phyloP scores from a whole-genome alignment of 1,140 invertebrate genomes.

The Sinella curviseta region DNA sequence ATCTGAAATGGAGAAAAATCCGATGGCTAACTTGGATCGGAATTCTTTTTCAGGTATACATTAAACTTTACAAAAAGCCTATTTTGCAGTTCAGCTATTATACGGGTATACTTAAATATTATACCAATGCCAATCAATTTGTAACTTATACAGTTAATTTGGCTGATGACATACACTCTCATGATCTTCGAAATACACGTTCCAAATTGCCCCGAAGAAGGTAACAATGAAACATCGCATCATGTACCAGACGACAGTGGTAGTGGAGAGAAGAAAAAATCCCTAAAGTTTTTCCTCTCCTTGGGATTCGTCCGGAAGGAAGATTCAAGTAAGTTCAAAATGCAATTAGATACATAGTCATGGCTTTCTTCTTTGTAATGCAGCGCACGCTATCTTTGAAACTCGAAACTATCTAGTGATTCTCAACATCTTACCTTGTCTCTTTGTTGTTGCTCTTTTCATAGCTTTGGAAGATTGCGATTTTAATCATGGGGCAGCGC shows the following conservation, averaged over 20 bases:
- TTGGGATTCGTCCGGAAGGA: constrained; percentile 21
- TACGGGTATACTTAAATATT: constrained; percentile 4
- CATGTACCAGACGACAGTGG: not conserved
- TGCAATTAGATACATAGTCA: too few species aligned
- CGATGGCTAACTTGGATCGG: constrained; percentile 30
- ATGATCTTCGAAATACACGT: constrained; percentile 34
- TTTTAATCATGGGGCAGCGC: constrained; percentile 26
- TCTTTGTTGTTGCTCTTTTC: not conserved
- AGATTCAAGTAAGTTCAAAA: constrained; percentile 18
- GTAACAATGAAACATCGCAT: not conserved
- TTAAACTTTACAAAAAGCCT: not conserved
- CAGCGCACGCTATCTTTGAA: not conserved
- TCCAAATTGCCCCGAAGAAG: constrained; percentile 29
- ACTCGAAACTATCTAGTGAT: not conserved
- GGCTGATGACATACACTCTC: constrained; percentile 28
- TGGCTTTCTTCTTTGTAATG: too few species aligned
- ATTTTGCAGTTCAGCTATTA: not conserved
- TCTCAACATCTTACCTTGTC: too few species aligned
- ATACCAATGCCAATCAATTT: not conserved
- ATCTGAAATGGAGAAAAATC: constrained; percentile 36
- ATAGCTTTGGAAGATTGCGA: constrained; percentile 21
- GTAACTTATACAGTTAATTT: constrained; percentile 21
- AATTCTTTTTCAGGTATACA: constrained; percentile 7
- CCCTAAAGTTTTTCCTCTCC: constrained; percentile 22
- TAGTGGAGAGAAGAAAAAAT: constrained; percentile 3